Base-by-base conservation (phyloP, 2,113 vertebrate species). In the Acanthisitta chloris region DNA sequence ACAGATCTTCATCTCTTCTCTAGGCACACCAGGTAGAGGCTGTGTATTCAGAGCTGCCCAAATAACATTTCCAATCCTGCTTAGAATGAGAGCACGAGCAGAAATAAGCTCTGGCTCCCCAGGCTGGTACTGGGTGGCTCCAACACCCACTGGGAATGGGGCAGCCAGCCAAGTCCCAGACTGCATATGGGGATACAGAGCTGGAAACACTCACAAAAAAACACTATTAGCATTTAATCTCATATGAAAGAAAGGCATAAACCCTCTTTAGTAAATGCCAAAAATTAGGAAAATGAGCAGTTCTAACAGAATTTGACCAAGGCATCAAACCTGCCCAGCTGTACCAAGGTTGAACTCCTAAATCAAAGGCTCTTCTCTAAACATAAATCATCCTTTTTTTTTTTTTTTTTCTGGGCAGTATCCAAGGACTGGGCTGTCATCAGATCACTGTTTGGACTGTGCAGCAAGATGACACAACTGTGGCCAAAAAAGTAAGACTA, bases 1-100 rank as follows among this genome's bases (percentile, higher is more conserved):
- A 46, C 73, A 65, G 92, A 79, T 74, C 80, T 57, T 59, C 58
- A 33, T 42, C 57, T 61, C 57, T 9, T 33, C 91, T 92, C n/a
- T 2, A 33, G 87, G 2, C 59, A 25, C 48, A 40, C 2, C 48
- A 28, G 70, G 81, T 10, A 33, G 0, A 45, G 69, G 10, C n/a
- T n/a, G n/a, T n/a, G n/a, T n/a, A n/a, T n/a, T n/a, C n/a, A n/a
- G n/a, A n/a, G n/a, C n/a, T n/a, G n/a, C n/a, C n/a, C n/a, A n/a
- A n/a, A n/a, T n/a, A n/a, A n/a, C n/a, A 0, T 57, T 81, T 45
- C 29, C 70, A 34, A 15, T 1, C 17, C 81, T 16, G 81, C 52
- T 55, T 1, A 1, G 10, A 76, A 65, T 0, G 0, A 42, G 14
- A 70, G 65, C 57, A 43, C 0, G 3, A 74, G 80, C 7, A 70